Evolutionary conservation across 1,140 invertebrate species (phyloP).

Genomic region (Chionoecetes opilio): DNA sequence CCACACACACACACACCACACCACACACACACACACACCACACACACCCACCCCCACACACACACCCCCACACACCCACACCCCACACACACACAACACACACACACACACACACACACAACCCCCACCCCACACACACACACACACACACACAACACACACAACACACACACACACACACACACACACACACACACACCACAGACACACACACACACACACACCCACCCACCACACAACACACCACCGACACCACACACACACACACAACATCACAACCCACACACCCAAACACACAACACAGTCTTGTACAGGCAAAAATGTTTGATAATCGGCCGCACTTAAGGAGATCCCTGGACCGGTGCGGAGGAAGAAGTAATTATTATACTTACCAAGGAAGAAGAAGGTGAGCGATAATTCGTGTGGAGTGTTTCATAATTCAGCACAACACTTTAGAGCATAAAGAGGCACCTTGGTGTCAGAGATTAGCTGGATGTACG

Average conservation of each 20-base stretch:
- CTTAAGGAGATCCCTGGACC: background rate
- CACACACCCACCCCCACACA: too few species aligned
- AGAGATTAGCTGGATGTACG: background rate
- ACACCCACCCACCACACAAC: background rate
- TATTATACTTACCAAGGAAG: background rate
- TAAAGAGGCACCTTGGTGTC: constrained; percentile 3
- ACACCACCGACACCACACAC: too few species aligned
- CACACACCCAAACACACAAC: background rate
- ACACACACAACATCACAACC: too few species aligned
- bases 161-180: too few species aligned
- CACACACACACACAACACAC: background rate
- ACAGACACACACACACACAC: background rate
- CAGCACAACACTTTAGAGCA: background rate
- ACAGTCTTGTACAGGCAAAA: too few species aligned
- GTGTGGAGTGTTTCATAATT: constrained; percentile 7
- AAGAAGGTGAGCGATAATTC: background rate
- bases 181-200: too few species aligned
- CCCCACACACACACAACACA: too few species aligned
- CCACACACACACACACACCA: background rate
- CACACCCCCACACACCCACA: too few species aligned
- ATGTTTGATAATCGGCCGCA: too few species aligned
- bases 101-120: too few species aligned
- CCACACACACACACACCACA: too few species aligned
- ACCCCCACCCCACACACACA: too few species aligned
- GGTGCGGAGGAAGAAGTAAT: background rate